Evolutionary conservation across 1,140 invertebrate genomes (phyloP).

Genomic region (Ceratosolen solmsi): DNA sequence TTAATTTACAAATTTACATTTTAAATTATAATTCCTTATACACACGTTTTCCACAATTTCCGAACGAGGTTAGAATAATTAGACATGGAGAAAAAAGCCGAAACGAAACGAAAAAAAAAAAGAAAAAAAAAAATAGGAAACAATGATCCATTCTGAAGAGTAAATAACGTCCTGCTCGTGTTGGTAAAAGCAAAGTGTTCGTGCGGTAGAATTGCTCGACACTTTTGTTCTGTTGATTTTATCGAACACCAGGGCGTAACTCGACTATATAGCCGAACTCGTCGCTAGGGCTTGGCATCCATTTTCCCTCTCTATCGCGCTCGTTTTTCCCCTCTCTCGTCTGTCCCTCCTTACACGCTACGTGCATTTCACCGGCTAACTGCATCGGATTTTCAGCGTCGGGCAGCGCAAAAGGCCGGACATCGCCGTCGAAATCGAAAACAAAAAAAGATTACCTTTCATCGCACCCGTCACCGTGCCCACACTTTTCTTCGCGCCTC

Average conservation of each 20-base stretch:
- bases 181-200: not conserved
- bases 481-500: too few species aligned
- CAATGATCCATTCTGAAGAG: not conserved
- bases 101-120: too few species aligned
- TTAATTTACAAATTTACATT: not conserved
- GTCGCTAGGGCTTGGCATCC: slow-evolving; percentile 9
- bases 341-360: not conserved
- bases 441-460: not conserved
- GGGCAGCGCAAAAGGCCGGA: not conserved
- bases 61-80: too few species aligned
- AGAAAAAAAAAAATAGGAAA: not conserved
- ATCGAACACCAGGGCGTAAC: slow-evolving; percentile 20
- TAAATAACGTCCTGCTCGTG: not conserved
- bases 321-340: not conserved
- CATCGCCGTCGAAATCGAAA: not conserved
- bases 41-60: too few species aligned
- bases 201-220: not conserved
- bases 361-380: not conserved
- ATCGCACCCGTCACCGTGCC: too few species aligned
- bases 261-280: not conserved
- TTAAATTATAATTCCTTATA: not conserved
- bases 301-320: not conserved
- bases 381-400: not conserved
- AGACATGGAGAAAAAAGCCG: too few species aligned
- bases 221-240: not conserved